Percentiles rank a stretch among this genome's conserved stretches.
Evolutionary conservation across 2,113 vertebrate genomes (phyloP).

Genomic region (Lagenorhynchus albirostris): DNA sequence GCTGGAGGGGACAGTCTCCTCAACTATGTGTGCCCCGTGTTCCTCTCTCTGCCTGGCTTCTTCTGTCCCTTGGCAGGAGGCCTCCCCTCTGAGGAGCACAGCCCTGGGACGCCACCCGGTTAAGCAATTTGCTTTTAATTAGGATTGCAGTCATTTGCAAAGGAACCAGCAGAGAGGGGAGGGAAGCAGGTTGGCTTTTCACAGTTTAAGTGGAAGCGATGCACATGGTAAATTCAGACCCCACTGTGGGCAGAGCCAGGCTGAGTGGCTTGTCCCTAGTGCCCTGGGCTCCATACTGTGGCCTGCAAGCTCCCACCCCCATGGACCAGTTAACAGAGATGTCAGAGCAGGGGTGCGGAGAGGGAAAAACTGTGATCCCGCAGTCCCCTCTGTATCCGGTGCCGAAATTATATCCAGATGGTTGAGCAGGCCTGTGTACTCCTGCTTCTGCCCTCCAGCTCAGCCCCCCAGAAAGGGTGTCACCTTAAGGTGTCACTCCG

Average conservation of each 20-base stretch:
- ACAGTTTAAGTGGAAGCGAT: slow-evolving; percentile 38
- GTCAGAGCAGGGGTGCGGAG: slow-evolving; percentile 46
- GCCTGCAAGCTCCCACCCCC: slow-evolving; percentile 59
- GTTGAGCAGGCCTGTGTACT: background rate
- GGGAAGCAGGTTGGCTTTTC: slow-evolving; percentile 65
- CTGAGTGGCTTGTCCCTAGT: slow-evolving; percentile 48
- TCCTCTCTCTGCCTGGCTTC: background rate
- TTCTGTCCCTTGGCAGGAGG: slow-evolving; percentile 58
- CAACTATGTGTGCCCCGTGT: background rate
- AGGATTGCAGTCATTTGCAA: slow-evolving; percentile 71
- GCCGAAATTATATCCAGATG: slow-evolving; percentile 62
- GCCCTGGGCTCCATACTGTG: slow-evolving; percentile 31
- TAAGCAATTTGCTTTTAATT: slow-evolving; percentile 83
- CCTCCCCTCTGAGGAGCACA: slow-evolving; percentile 24
- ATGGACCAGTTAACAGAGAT: slow-evolving; percentile 61
- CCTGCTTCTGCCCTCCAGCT: background rate
- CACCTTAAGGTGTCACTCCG: background rate
- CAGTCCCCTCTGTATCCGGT: slow-evolving; percentile 59
- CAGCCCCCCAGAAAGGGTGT: background rate
- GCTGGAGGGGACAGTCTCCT: background rate
- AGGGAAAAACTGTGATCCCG: slow-evolving; percentile 29
- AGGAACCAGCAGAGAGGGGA: background rate
- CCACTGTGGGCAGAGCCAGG: slow-evolving; percentile 61
- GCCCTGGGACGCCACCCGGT: slow-evolving; percentile 67
- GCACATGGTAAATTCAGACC: slow-evolving; percentile 42